A percentile compares a stretch with the other conserved stretches of the same genome.
Conservation (phyloP, 2,113 vertebrate species). For the Myrmophylax atrothorax region DNA sequence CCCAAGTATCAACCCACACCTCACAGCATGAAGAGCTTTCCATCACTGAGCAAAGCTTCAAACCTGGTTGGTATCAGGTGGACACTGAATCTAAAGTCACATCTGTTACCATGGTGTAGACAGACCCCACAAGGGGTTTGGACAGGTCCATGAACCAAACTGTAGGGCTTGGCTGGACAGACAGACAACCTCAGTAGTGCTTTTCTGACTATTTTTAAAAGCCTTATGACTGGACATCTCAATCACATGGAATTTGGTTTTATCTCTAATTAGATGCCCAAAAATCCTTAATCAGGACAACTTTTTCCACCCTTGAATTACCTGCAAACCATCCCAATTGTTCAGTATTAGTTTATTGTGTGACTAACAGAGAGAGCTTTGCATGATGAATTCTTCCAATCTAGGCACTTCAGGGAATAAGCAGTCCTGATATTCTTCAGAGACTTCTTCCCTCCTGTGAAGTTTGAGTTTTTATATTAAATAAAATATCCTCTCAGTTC, state of each 20-base stretch:
- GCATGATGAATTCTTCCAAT: background rate
- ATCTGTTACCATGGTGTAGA: fast-evolving
- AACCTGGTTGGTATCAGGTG: background rate
- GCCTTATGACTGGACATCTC: background rate
- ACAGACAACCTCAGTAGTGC: background rate
- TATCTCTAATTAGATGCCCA: background rate
- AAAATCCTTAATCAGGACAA: background rate
- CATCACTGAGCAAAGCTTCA: background rate
- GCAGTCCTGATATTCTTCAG: background rate
- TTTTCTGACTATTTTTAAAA: background rate
- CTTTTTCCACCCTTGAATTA: background rate
- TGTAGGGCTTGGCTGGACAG: background rate
- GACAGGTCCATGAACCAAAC: background rate
- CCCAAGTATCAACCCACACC: background rate
- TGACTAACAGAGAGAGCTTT: background rate
- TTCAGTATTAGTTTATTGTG: background rate
- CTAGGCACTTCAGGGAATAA: background rate
- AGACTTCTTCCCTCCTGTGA: background rate
- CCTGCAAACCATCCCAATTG: background rate
- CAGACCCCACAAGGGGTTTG: background rate
- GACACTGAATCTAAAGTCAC: background rate
- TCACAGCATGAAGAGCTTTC: background rate
- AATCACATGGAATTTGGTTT: background rate
- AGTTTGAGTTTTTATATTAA: background rate
- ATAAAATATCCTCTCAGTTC: background rate